Evolutionary conservation across 2,888 invertebrate species (phyloP).

Genomic region (Nemapogon koenigi): DNA sequence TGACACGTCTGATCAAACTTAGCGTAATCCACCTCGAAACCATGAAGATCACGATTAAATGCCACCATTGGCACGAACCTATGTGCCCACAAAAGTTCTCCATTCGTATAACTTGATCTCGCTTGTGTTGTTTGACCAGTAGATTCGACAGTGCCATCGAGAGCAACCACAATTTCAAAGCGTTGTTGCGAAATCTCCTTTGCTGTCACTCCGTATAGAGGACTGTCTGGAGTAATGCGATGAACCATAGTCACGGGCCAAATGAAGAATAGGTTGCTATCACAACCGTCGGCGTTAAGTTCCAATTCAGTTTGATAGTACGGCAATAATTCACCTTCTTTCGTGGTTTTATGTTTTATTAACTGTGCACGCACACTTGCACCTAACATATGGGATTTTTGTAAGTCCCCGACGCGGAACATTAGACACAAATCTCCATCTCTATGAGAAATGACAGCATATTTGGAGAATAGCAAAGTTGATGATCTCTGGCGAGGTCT

Average conservation of each 20-base stretch:
- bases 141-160: conserved; percentile 74
- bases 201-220: conserved; percentile 75
- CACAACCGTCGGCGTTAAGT: conserved; percentile 69
- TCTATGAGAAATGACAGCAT: conserved; percentile 75
- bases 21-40: conserved; percentile 75
- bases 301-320: conserved; percentile 71
- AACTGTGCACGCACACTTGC: conserved; percentile 76
- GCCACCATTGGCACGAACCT: conserved; percentile 71
- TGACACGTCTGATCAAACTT: conserved; percentile 72
- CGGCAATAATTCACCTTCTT: conserved; percentile 75
- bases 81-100: conserved; percentile 73
- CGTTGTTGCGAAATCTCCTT: conserved; percentile 71
- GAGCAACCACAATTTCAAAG: conserved; percentile 73
- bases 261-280: conserved; percentile 77
- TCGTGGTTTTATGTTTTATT: conserved; percentile 71
- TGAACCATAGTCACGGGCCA: conserved; percentile 85
- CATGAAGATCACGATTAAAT: conserved; percentile 75
- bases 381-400: conserved; percentile 80
- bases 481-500: conserved; percentile 81
- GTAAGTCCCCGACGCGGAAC: conserved; percentile 80
- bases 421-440: conserved; percentile 75
- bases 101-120: conserved; percentile 68
- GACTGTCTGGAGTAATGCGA: conserved; percentile 72
- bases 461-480: conserved; percentile 77
- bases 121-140: conserved; percentile 69